Evolutionary conservation across 1,140 invertebrate species (phyloP).

Genomic region (Pseudomyrmex gracilis): DNA sequence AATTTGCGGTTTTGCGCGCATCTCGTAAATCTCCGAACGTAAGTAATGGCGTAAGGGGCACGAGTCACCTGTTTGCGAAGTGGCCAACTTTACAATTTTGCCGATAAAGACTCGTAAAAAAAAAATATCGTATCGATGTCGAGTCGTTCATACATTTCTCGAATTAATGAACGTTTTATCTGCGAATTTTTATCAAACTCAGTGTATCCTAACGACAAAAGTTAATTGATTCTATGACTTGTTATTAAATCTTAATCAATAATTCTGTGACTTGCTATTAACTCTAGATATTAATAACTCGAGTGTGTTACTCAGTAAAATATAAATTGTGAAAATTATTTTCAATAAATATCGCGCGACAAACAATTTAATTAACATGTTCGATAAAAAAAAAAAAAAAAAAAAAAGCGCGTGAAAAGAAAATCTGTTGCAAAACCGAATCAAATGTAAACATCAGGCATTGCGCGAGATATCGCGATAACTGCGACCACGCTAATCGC

Average conservation of each 20-base stretch:
- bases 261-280: too few species aligned
- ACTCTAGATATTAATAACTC: neutral
- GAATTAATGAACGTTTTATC: constrained; percentile 23
- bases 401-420: too few species aligned
- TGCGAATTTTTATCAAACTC: neutral
- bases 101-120: constrained; percentile 31
- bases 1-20: constrained; percentile 43
- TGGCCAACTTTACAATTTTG: constrained; percentile 15
- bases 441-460: constrained; percentile 6
- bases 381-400: too few species aligned
- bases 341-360: neutral
- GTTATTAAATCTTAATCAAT: neutral
- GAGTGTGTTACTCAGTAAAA: neutral
- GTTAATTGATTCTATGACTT: neutral
- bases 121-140: constrained; percentile 1
- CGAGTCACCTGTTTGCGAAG: neutral
- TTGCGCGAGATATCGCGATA: neutral
- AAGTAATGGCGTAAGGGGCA: neutral
- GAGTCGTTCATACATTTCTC: neutral
- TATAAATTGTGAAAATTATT: neutral
- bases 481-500: neutral
- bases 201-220: neutral
- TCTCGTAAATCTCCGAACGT: constrained; percentile 26
- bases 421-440: neutral
- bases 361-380: neutral